Conservation (phyloP, 2,797 vertebrate genomes). For the Margarornis squamiger region DNA sequence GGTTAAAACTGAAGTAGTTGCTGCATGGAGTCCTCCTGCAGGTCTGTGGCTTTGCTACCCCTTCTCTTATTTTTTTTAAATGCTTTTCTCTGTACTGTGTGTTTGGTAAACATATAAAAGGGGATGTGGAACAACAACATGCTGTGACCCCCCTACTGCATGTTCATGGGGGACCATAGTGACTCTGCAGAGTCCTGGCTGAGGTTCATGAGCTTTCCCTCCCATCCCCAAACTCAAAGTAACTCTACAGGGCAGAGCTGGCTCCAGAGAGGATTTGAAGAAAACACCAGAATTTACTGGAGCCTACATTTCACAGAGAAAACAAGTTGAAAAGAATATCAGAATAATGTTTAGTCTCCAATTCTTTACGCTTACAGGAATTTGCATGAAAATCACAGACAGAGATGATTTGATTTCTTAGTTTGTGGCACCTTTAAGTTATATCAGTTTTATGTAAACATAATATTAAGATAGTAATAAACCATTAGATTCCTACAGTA, state of each 20-base stretch:
- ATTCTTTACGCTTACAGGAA: background rate
- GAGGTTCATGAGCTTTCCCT: background rate
- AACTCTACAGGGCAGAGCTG: background rate
- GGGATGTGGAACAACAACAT: background rate
- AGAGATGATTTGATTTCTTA: background rate
- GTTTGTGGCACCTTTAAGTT: background rate
- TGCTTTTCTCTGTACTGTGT: background rate
- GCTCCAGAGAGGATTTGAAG: background rate
- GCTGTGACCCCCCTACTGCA: background rate
- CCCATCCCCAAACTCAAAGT: background rate
- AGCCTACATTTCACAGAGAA: background rate
- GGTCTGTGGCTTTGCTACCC: background rate
- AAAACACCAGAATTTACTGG: background rate
- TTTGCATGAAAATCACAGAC: background rate
- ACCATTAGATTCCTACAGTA: background rate
- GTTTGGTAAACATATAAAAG: background rate
- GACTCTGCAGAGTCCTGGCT: background rate
- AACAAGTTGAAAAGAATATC: background rate
- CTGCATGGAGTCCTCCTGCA: background rate
- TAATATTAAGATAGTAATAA: background rate
- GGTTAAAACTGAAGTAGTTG: background rate
- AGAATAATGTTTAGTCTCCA: background rate
- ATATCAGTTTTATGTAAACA: background rate
- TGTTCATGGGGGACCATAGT: rapidly evolving
- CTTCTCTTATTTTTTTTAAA: background rate